Evolutionary conservation across 2,113 vertebrate species (phyloP), one percentile per base, ranked within the genome.

Genomic region (Colius striatus): DNA sequence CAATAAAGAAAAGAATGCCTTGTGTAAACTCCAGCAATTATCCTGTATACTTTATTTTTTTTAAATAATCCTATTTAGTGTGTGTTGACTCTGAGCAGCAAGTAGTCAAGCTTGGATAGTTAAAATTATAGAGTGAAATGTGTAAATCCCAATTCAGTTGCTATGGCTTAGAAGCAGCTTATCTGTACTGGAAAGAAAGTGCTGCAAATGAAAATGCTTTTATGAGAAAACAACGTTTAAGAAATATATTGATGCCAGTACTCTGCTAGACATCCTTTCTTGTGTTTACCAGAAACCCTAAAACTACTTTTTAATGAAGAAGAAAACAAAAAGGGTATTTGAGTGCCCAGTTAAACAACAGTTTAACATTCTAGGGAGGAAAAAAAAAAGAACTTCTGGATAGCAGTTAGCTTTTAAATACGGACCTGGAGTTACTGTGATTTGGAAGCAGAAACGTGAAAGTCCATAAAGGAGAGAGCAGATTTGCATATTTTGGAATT

Each of bases 1-100:
- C 90, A 94, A 51, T 86, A 93, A 91, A 73, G 41, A 73, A 77
- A 85, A 91, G 80, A 87, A 84, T 88, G 70, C 34, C 75, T 90
- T 83, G 16, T 87, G 45, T 71, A 86, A 92, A 94, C 78, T 68
- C 78, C 65, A 87, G 77, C 74, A 95, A 95, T 96, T 95, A 96
- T 75, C 43, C 79, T 95, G 32, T 90, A 54, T n/a, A 67, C 65
- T 91, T 83, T 86, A 68, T 83, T 41, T 41, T 41, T 41, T 41
- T 41, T 10, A 41, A 84, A 38, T 13, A 83, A 91, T 85, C 54
- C 67, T 65, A 20, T 90, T 90, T 85, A 70, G 62, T 50, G 21
- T 65, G 5, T 79, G 54, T 88, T 91, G 82, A 66, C 72, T 76
- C 53, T 61, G 21, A 94, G 48, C 41, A 86, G 79, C 12, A 87